Percentiles rank a stretch among this genome's conserved stretches.
phyloP scores from a whole-genome alignment of 2,113 vertebrate genomes.

The Glareola pratincola region DNA sequence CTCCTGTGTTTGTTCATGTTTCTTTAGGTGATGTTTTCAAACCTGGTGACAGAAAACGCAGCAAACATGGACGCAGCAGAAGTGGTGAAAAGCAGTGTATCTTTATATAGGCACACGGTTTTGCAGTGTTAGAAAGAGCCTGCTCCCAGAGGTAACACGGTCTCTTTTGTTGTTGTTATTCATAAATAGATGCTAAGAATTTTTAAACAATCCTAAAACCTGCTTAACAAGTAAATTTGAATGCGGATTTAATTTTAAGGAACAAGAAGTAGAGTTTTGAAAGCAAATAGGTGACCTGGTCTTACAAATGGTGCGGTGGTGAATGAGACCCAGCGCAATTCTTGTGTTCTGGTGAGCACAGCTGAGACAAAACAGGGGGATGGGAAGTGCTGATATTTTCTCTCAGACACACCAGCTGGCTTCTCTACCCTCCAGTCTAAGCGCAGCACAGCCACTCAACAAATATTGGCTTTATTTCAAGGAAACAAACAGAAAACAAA shows the following conservation, averaged over 20 bases:
- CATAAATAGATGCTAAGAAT: background rate
- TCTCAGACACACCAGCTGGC: background rate
- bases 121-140: background rate
- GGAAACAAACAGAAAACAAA: background rate
- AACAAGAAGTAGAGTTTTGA: background rate
- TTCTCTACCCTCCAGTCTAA: background rate
- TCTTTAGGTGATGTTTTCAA: slow-evolving; percentile 61
- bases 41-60: slow-evolving; percentile 39
- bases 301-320: background rate
- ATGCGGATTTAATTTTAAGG: background rate
- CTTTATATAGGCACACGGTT: background rate
- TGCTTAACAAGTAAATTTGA: background rate
- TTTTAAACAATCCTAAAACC: background rate
- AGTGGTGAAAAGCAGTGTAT: background rate
- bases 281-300: background rate
- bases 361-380: background rate
- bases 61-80: slow-evolving; percentile 19
- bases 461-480: background rate
- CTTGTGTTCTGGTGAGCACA: background rate
- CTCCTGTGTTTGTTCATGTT: background rate
- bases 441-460: background rate
- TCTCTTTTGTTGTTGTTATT: background rate
- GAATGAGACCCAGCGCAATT: background rate
- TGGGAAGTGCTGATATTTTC: background rate
- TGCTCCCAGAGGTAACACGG: background rate